Evolutionary conservation across 2,888 invertebrate species (phyloP), one percentile per base, ranked within the genome.

Genomic region (Marasmarcha lunaedactyla): DNA sequence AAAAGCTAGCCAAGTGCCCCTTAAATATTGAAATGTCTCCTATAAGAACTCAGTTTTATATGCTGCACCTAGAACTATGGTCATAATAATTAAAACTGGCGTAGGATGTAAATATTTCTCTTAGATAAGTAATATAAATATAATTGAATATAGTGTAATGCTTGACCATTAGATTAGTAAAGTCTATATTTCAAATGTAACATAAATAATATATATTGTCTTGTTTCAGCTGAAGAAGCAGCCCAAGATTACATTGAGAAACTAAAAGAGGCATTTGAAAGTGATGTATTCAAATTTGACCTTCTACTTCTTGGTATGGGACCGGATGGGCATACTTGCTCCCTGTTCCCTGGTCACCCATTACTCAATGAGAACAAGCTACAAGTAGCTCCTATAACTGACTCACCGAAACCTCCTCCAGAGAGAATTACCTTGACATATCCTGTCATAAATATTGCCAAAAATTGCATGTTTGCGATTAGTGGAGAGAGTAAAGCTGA

Each of bases 311-410:
- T 99, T 14, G 99, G 99, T 10, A 92, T 98, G 89, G 99, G 99
- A 0, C 98, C 97, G 0, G 99, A 99, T 64, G 98, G 98, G 0
- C 99, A 99, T 71, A 98, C 98, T 0, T 97, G 97, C 62, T 98
- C 98, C 0, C 73, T 99, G 11, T 99, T 99, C 74, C 98, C 99
- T 0, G 89, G 86, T 0, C 94, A 94, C 63, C 67, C 76, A 0
- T 63, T 90, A 5, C 71, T 94, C 1, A 62, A 87, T 0, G 93
- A 92, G 59, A 81, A 65, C 0, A 63, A 63, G 1, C 67, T 86
- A 36, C 89, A 93, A 83, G 91, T 98, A 2, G 93, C 94, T 6
- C 79, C 92, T 0, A 92, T 99, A 43, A 88, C 86, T 0, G 94
- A 99, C 76, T 97, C 98, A 0, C 99, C 99, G 0, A 99, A 99